A percentile compares a stretch with the other conserved stretches of the same genome.
These are phyloP conservation scores for Stenolophus ochropezus DNA, from an alignment of 2,888 invertebrate genomes.

Conservation along the genomic window DNA sequence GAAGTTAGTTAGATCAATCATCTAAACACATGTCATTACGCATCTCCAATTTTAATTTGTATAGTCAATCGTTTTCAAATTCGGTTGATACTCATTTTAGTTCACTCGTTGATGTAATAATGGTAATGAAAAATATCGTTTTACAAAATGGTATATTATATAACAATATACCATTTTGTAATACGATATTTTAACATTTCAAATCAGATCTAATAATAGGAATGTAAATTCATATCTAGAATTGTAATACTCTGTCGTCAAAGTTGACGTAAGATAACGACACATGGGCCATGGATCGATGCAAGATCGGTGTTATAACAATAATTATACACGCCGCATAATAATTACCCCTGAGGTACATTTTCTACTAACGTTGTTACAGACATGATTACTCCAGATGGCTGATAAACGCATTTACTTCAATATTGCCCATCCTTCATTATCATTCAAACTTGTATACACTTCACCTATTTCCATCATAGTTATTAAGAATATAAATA, in stretches of 20 bases:
- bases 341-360: neutral
- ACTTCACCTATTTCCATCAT: neutral
- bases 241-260: neutral
- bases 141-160: too few relatives aligned
- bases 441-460: neutral
- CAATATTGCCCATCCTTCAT: neutral
- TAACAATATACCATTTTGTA: too few relatives aligned
- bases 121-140: too few relatives aligned
- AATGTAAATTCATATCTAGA: neutral
- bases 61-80: too few relatives aligned
- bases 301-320: neutral
- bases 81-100: too few relatives aligned
- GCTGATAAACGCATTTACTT: neutral
- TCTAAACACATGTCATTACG: too few relatives aligned
- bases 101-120: too few relatives aligned
- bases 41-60: too few relatives aligned
- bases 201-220: neutral
- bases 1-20: too few relatives aligned
- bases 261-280: neutral
- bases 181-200: too few relatives aligned
- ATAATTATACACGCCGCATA: neutral
- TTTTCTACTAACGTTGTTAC: neutral
- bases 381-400: neutral
- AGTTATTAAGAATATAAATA: neutral
- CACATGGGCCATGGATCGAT: neutral